Evolutionary conservation across 2,888 invertebrate species (phyloP).

Genomic region (Glyphotaelius pellucidus): DNA sequence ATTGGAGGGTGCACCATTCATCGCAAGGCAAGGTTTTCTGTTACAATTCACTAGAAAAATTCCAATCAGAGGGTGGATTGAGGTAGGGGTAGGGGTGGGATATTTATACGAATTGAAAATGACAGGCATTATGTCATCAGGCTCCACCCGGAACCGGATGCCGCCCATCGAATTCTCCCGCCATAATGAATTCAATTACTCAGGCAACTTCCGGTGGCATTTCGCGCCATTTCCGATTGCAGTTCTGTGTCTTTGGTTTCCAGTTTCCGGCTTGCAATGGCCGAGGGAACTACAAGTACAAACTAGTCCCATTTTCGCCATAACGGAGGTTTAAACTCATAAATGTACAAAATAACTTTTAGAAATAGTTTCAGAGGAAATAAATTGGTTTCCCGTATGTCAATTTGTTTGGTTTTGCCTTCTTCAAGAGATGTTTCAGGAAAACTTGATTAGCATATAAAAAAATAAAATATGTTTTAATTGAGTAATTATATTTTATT

Average conservation of each 20-base stretch:
- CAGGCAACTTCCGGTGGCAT: slow-evolving; percentile 55
- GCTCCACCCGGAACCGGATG: slow-evolving; percentile 35
- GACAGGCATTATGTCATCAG: slow-evolving; percentile 40
- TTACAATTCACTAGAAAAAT: slow-evolving; percentile 2
- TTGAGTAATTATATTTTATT: no score
- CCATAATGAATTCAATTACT: slow-evolving; percentile 59
- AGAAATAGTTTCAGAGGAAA: no score
- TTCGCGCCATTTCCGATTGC: slow-evolving; percentile 49
- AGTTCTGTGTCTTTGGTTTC: slow-evolving; percentile 42
- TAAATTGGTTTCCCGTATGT: no score
- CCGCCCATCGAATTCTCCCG: slow-evolving; percentile 44
- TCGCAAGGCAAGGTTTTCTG: neutral
- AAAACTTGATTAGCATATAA: no score
- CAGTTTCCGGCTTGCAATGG: slow-evolving; percentile 16
- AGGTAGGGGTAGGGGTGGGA: neutral
- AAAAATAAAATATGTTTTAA: no score
- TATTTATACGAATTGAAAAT: slow-evolving; percentile 33
- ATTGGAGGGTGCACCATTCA: no score
- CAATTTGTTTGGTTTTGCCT: no score
- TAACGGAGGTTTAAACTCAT: no score
- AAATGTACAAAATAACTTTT: no score
- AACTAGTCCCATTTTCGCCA: no score
- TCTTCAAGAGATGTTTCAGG: no score
- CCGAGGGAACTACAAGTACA: no score
- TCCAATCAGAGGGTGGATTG: neutral